Evolutionary conservation across 2,797 vertebrate species (phyloP).

Genomic region (Nannoperca australis): DNA sequence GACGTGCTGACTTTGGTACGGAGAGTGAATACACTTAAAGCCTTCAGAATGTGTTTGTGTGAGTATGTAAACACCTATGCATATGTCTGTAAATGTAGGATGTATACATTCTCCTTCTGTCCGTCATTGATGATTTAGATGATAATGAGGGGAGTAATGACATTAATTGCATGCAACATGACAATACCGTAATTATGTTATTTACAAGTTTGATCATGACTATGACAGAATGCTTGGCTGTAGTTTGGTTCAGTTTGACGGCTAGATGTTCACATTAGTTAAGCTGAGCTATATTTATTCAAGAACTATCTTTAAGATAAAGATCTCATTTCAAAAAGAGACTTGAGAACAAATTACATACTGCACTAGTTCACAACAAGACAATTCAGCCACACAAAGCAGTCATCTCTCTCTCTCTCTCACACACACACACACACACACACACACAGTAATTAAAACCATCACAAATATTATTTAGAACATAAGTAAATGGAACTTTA

Average conservation of each 20-base stretch:
- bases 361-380: too few relatives aligned
- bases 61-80: not conserved
- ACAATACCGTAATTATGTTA: conserved; percentile 34
- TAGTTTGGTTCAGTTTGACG: conserved; percentile 2
- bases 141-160: conserved; percentile 48
- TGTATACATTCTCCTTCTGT: conserved; percentile 21
- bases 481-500: not conserved
- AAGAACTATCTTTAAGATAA: not conserved
- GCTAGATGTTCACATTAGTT: not conserved
- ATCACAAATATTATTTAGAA: not conserved
- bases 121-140: conserved; percentile 54
- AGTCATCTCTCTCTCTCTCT: not conserved
- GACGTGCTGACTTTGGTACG: conserved; percentile 38
- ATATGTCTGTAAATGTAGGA: conserved; percentile 1
- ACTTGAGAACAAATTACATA: not conserved
- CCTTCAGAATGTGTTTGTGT: not conserved
- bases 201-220: conserved; percentile 21
- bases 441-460: not conserved
- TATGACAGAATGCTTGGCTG: not conserved
- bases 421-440: too few relatives aligned
- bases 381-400: too few relatives aligned
- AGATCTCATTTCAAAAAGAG: not conserved
- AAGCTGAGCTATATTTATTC: not conserved
- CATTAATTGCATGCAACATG: conserved; percentile 19
- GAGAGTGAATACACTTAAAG: conserved; percentile 13